These are phyloP conservation scores for Heterohyrax brucei DNA, from an alignment of 2,797 vertebrate species.

Conservation along the genomic window DNA sequence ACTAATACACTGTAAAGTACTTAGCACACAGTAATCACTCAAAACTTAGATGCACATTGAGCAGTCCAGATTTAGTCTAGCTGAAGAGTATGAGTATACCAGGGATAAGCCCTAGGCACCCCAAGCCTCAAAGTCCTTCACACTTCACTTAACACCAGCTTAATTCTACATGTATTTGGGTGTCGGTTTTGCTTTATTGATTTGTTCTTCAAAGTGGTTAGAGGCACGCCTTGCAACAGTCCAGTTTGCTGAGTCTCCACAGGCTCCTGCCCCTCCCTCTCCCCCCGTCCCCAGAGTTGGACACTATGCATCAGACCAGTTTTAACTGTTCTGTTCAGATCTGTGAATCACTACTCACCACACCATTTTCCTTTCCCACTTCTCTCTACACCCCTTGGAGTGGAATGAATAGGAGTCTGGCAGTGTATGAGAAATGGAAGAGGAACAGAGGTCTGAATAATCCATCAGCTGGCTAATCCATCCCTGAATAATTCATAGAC, in stretches of 20 bases:
- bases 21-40: background rate
- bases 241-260: background rate
- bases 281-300: background rate
- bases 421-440: conserved; percentile 72
- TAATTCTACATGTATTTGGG: background rate
- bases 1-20: background rate
- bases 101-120: background rate
- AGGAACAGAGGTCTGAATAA: conserved; percentile 66
- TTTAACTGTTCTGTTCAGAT: background rate
- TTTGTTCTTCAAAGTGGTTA: background rate
- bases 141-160: background rate
- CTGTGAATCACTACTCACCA: background rate
- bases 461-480: conserved; percentile 72
- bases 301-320: background rate
- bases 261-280: no score
- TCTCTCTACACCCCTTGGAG: background rate
- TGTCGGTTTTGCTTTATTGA: background rate
- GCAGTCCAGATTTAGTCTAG: background rate
- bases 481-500: conserved; percentile 77
- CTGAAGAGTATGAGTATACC: background rate
- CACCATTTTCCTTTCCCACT: background rate
- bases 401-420: conserved; percentile 18
- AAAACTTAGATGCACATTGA: background rate
- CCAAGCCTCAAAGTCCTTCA: background rate
- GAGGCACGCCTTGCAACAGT: background rate